Conservation (phyloP, 2,797 vertebrate species). For the Karalla daura region DNA sequence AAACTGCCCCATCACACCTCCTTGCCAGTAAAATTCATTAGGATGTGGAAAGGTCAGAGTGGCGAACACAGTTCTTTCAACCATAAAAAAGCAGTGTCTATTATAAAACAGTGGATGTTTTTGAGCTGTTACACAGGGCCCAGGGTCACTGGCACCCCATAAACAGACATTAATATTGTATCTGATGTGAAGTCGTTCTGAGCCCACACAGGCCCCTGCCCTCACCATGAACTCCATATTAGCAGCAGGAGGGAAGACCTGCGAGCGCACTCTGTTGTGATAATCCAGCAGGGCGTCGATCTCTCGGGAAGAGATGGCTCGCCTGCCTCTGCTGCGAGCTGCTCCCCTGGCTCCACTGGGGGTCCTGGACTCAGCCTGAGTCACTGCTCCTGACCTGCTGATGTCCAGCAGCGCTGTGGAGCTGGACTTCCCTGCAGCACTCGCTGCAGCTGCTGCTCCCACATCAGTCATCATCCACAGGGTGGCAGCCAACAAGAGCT, state of each 20-base stretch:
- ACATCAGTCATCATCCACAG: slow-evolving; percentile 80
- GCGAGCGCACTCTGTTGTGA: slow-evolving; percentile 89
- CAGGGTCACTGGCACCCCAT: too few relatives aligned
- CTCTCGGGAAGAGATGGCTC: slow-evolving; percentile 84
- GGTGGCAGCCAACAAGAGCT: slow-evolving; percentile 80
- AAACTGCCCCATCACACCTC: too few relatives aligned
- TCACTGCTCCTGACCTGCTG: not conserved
- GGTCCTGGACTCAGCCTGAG: slow-evolving; percentile 31
- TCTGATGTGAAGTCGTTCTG: too few relatives aligned
- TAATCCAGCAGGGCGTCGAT: slow-evolving; percentile 86
- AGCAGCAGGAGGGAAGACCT: slow-evolving; percentile 88
- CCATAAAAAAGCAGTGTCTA: too few relatives aligned
- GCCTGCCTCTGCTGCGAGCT: slow-evolving; percentile 72
- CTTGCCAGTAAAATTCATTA: too few relatives aligned
- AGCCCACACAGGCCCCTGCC: not conserved
- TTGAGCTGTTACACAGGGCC: too few relatives aligned
- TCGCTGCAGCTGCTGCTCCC: slow-evolving; percentile 56
- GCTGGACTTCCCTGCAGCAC: slow-evolving; percentile 58
- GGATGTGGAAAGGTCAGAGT: too few relatives aligned
- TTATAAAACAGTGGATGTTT: too few relatives aligned
- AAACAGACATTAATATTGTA: too few relatives aligned
- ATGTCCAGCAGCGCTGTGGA: slow-evolving; percentile 66
- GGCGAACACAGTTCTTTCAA: too few relatives aligned
- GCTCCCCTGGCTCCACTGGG: slow-evolving; percentile 24
- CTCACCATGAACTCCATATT: slow-evolving; percentile 96